A percentile compares a stretch with the other conserved stretches of the same genome.
phyloP scores from a whole-genome alignment of 2,888 invertebrate genomes.

The Drosophila mimica region DNA sequence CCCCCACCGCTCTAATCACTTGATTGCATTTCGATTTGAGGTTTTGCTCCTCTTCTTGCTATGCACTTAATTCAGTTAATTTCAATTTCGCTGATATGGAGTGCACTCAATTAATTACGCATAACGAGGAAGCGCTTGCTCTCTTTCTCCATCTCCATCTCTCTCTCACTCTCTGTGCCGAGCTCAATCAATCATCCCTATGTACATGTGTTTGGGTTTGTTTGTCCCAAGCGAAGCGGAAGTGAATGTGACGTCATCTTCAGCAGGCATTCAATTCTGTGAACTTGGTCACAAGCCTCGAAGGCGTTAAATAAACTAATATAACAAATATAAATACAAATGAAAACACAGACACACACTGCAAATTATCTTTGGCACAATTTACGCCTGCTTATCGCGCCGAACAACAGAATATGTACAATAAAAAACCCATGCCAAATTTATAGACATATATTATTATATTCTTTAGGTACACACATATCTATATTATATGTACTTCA shows the following conservation, averaged over 20 bases:
- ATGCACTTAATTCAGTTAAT: constrained; percentile 68
- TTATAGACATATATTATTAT: constrained; percentile 4
- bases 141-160: neutral
- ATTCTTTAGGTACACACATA: neutral
- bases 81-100: constrained; percentile 39
- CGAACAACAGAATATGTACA: neutral
- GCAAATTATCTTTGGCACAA: constrained; percentile 67
- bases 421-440: constrained; percentile 26
- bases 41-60: constrained; percentile 34
- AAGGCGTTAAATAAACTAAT: constrained; percentile 33
- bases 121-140: constrained; percentile 10
- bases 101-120: constrained; percentile 58
- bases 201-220: constrained; percentile 5
- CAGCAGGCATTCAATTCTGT: constrained; percentile 15
- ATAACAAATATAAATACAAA: constrained; percentile 29
- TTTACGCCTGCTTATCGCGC: constrained; percentile 55
- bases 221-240: constrained; percentile 32
- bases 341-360: constrained; percentile 9
- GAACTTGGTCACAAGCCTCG: constrained; percentile 30
- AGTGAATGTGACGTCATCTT: constrained; percentile 48
- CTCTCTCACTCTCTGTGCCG: neutral
- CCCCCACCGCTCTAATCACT: constrained; percentile 5
- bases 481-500: neutral
- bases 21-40: constrained; percentile 56
- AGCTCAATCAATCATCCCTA: constrained; percentile 25